Percentiles rank a stretch among this genome's conserved stretches.
phyloP scores from a whole-genome alignment of 1,140 invertebrate species.

The Leptinotarsa defecta region DNA sequence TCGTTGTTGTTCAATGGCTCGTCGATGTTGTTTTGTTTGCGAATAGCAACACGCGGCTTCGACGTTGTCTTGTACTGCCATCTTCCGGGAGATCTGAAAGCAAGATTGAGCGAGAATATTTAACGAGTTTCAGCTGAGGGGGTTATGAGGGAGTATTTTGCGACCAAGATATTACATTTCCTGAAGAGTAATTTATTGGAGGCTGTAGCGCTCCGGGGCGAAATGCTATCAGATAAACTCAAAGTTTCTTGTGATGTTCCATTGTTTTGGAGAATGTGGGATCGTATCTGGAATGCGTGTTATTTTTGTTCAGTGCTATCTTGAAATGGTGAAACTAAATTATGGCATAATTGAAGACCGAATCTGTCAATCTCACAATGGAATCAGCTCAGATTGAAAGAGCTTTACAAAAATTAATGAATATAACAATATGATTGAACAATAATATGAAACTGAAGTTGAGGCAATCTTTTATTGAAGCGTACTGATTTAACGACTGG shows the following conservation, averaged over 20 bases:
- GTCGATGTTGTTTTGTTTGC: conserved; percentile 69
- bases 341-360: neutral
- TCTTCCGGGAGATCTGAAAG: conserved; percentile 67
- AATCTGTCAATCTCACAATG: no score
- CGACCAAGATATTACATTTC: conserved; percentile 5
- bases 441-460: no score
- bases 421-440: no score
- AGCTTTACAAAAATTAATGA: no score
- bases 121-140: neutral
- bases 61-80: conserved; percentile 89
- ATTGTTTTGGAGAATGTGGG: neutral
- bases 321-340: neutral
- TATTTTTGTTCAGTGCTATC: neutral
- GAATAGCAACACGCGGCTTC: conserved; percentile 81
- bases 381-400: no score
- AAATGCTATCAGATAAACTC: neutral
- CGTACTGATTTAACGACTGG: no score
- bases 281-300: neutral
- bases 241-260: neutral
- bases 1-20: conserved; percentile 56
- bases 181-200: conserved; percentile 15
- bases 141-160: neutral
- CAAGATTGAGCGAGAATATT: conserved; percentile 26
- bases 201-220: neutral
- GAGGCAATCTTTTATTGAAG: no score